A percentile compares a stretch with the other conserved stretches of the same genome.
Evolutionary conservation across 2,797 vertebrate species (phyloP).

Genomic region (Acrocephalus scirpaceus): DNA sequence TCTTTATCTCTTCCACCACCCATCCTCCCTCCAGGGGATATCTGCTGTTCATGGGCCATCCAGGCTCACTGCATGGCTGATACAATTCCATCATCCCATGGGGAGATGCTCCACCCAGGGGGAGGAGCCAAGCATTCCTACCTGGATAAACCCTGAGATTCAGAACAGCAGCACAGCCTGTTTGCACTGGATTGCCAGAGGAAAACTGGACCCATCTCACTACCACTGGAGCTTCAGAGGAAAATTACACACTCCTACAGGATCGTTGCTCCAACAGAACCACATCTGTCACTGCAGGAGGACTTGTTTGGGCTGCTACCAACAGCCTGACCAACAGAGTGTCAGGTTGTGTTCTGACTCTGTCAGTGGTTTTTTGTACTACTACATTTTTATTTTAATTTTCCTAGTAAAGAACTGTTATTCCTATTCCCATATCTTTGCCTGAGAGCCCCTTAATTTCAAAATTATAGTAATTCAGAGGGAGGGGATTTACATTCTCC

Average conservation of each 20-base stretch:
- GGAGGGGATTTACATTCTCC: neutral
- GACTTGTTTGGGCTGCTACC: fast-evolving
- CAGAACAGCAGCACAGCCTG: neutral
- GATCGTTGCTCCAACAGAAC: neutral
- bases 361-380: neutral
- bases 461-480: neutral
- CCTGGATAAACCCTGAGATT: neutral
- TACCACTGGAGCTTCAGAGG: neutral
- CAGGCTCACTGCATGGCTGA: neutral
- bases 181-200: neutral
- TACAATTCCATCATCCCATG: neutral
- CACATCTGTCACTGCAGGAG: neutral
- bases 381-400: neutral
- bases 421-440: neutral
- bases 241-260: neutral
- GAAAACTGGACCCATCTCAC: neutral
- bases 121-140: neutral
- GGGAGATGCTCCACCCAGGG: neutral
- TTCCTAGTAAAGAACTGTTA: neutral
- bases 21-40: neutral
- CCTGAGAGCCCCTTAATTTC: neutral
- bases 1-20: neutral
- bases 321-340: neutral
- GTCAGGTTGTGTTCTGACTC: neutral
- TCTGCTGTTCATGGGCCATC: neutral